A percentile compares a stretch with the other conserved stretches of the same genome.
Conservation (phyloP, 2,797 vertebrate genomes). For the Erethizon dorsatum region DNA sequence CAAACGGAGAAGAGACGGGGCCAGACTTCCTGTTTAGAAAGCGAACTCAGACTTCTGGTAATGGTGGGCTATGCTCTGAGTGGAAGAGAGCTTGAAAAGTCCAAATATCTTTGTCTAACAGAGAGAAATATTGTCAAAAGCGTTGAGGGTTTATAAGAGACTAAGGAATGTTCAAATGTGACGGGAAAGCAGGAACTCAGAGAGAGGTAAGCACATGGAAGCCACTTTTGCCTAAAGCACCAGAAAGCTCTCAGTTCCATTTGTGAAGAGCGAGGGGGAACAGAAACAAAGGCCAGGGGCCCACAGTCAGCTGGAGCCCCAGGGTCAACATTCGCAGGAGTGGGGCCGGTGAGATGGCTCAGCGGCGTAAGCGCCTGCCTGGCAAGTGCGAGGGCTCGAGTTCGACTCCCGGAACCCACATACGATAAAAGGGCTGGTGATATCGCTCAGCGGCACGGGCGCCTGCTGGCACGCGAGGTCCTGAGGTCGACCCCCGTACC, state of each 20-base stretch:
- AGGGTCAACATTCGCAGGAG: background rate
- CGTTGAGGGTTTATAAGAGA: background rate
- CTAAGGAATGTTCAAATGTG: background rate
- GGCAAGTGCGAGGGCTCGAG: too few relatives aligned
- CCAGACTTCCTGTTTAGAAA: background rate
- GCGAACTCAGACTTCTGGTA: background rate
- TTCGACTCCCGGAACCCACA: too few relatives aligned
- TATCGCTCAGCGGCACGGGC: too few relatives aligned
- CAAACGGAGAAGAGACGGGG: background rate
- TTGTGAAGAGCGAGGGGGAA: background rate
- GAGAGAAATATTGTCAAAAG: conserved; percentile 4
- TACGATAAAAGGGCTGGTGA: too few relatives aligned
- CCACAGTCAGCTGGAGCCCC: background rate
- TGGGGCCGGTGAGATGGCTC: too few relatives aligned
- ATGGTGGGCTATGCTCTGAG: background rate
- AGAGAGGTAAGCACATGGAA: background rate
- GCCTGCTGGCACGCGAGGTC: too few relatives aligned
- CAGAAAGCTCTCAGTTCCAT: background rate
- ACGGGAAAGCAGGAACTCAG: background rate
- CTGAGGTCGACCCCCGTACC: too few relatives aligned
- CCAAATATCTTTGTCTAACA: background rate
- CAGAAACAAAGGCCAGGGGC: background rate
- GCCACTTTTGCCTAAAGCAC: background rate
- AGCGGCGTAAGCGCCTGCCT: too few relatives aligned
- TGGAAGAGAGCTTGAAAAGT: background rate